Conservation (phyloP, 2,797 vertebrate species). For the Periparus ater region DNA sequence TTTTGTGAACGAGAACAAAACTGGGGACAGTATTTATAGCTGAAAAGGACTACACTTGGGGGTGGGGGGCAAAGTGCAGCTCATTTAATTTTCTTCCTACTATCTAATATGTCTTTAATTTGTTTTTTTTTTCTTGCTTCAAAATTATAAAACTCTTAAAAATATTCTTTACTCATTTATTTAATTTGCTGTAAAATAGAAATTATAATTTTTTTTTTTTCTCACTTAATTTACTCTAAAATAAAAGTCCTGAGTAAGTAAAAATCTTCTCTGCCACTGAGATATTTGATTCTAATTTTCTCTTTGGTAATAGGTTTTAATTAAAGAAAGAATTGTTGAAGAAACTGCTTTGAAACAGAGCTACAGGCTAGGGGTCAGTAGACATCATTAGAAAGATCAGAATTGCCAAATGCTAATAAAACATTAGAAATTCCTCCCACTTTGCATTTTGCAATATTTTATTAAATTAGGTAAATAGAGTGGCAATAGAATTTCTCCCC, state of each 20-base stretch:
- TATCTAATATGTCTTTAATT: background rate
- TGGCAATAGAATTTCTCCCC: constrained; percentile 49
- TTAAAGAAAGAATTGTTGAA: constrained; percentile 53
- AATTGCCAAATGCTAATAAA: constrained; percentile 64
- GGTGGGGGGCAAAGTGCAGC: background rate
- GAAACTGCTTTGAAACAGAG: constrained; percentile 35
- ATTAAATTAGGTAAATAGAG: constrained; percentile 60
- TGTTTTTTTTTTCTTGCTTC: background rate
- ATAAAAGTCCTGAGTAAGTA: background rate
- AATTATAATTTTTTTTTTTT: background rate
- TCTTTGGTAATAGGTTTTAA: constrained; percentile 31
- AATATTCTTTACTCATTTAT: background rate
- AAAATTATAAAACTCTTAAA: background rate
- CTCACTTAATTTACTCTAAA: background rate
- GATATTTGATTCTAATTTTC: background rate
- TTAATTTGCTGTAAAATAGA: background rate
- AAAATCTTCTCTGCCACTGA: background rate
- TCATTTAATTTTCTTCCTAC: background rate
- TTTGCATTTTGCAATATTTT: constrained; percentile 39
- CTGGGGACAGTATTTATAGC: background rate
- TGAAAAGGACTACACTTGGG: background rate
- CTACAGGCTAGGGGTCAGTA: constrained; percentile 43
- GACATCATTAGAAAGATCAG: constrained; percentile 40
- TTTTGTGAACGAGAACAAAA: background rate
- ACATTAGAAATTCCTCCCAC: constrained; percentile 34